Percentiles rank a stretch among this genome's conserved stretches.
Conservation (phyloP, 1,140 invertebrate species). For the Lineus longissimus region DNA sequence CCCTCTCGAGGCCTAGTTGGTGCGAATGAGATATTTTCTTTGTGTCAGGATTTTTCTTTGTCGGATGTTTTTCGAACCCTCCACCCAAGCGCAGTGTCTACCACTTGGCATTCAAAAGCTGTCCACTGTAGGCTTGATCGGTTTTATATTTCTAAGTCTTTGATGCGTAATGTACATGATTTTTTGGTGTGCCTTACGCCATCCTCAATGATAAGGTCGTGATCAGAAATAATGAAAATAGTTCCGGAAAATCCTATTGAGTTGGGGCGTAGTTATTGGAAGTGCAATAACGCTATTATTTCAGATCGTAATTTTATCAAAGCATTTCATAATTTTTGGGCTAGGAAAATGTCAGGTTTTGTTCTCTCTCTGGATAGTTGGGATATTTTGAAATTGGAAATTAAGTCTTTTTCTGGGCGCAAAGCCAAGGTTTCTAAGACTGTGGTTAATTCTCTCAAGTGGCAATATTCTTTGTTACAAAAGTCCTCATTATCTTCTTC, state of each 20-base stretch:
- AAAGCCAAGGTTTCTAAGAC: slow-evolving; percentile 17
- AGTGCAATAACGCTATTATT: no score
- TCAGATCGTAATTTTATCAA: not conserved
- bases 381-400: slow-evolving; percentile 12
- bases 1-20: no score
- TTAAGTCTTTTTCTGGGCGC: slow-evolving; percentile 11
- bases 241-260: not conserved
- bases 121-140: no score
- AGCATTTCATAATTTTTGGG: slow-evolving; percentile 18
- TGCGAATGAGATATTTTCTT: no score
- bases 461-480: not conserved
- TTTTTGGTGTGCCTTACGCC: not conserved
- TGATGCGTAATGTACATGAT: not conserved
- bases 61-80: no score
- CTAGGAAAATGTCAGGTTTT: no score
- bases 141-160: no score
- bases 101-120: no score
- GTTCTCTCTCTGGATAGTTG: slow-evolving; percentile 22
- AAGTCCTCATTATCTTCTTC: no score
- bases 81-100: no score
- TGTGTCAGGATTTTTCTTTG: no score
- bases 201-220: not conserved
- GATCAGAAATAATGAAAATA: not conserved
- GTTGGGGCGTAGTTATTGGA: slow-evolving; percentile 21
- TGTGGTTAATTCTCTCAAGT: not conserved